Evolutionary conservation across 2,113 vertebrate species (phyloP), one percentile per base, ranked within the genome.

Genomic region (Barbus barbus): DNA sequence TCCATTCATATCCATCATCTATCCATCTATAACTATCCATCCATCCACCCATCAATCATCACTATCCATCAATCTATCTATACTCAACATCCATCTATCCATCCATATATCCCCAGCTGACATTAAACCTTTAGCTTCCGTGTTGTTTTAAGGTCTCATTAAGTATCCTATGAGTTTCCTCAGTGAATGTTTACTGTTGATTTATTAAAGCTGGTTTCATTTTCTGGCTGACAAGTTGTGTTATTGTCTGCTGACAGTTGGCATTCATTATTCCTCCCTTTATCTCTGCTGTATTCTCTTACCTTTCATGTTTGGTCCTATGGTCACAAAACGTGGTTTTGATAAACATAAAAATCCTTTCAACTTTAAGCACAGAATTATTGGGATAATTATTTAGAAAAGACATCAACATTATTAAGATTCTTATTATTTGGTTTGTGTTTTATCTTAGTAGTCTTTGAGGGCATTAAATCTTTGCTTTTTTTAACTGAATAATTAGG

Each of bases 291-390:
- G 14, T 12, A 53, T 76, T 76, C 24, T 5, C 31, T 53, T 76
- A 20, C 26, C 46, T 76, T 76, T 53, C 28, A 26, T 74, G n/a
- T 48, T 74, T 48, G 71, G n/a, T 22, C 44, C 26, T 46, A 48
- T 3, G 13, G 41, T 26, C 67, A 71, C 33, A 67, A 73, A 38
- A 73, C n/a, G 9, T 41, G 33, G 20, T 22, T 11, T 13, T 41
- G 69, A 13, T 74, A 46, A 74, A 74, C 72, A 24, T 24, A 48
- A 48, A 74, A 74, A 74, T 74, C 22, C 24, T 28, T 48, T 74
- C 3, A 46, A 48, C 44, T 48, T 74, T 48, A 38, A 71, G 20
- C 31, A 38, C 67, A n/a, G 18, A 11, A 20, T 48, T 14, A 48
- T 16, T 46, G 14, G 26, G 6, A 7, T 48, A 48, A 46, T 28